Evolutionary conservation across 2,113 vertebrate genomes (phyloP), one percentile per base, ranked within the genome.

Genomic region (Craseonycteris thonglongyai): DNA sequence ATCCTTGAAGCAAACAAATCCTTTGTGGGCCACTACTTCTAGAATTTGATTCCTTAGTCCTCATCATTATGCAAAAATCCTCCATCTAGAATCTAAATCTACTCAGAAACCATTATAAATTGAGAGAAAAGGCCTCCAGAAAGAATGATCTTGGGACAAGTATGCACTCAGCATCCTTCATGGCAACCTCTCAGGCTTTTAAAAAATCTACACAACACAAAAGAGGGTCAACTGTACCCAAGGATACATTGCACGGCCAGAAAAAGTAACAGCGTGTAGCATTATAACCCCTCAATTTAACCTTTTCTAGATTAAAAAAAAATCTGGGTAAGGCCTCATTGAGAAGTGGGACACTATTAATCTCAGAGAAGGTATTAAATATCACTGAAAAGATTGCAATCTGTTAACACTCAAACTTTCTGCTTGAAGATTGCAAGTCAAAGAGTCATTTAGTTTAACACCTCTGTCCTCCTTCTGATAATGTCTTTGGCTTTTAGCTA

Each of bases 121-220:
- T 71, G 88, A 96, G 95, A 97, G 97, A 97, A 97, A 98, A 97
- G 96, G 83, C 30, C 54, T 79, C 83, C 65, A 93, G 95, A 97
- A 97, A 97, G 93, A 98, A 96, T 97, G 94, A 87, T 93, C 91
- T 74, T 33, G 80, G 58, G 90, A 90, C 89, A 95, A 97, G 95
- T 95, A 97, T 95, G 97, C 83, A 80, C 92, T 95, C 95, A 97
- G 97, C 93, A 97, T 95, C 92, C 96, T 95, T 98, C 92, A 89
- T 75, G 92, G 74, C 89, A 97, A 93, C 89, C 85, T 97, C 96
- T 98, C 96, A 96, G 93, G 97, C 95, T 76, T 54, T 81, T 42
- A 66, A 84, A 21, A 97, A 97, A 97, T 28, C 18, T 71, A 74
- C 2, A 49, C 21, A 81, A 90, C 40, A 86, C 11, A 71, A 98